Evolutionary conservation across 2,888 invertebrate genomes (phyloP).

Genomic region (Eupithecia pulchellata): DNA sequence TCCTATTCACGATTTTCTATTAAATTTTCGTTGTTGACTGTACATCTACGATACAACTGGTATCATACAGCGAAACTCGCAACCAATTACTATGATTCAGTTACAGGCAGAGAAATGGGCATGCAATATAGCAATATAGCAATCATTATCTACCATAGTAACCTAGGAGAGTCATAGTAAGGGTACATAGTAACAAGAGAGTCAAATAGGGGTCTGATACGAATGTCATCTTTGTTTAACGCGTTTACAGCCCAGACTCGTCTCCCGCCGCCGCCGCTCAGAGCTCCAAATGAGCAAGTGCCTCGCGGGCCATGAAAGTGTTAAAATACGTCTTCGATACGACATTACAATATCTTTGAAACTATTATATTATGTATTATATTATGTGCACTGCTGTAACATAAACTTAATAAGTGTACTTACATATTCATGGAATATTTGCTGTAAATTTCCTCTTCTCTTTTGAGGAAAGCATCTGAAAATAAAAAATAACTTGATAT

Average conservation of each 20-base stretch:
- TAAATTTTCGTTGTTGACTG: not conserved
- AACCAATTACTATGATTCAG: constrained; percentile 3
- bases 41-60: not conserved
- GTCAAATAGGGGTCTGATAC: not conserved
- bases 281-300: too few species aligned
- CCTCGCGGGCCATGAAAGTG: too few species aligned
- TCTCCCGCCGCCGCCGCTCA: too few species aligned
- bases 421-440: constrained; percentile 17
- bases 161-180: not conserved
- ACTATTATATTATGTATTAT: too few species aligned
- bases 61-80: not conserved
- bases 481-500: constrained; percentile 10
- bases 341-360: too few species aligned
- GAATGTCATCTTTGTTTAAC: too few species aligned
- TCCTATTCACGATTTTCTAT: too few species aligned
- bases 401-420: too few species aligned
- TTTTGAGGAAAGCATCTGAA: constrained; percentile 23
- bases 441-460: not conserved
- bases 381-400: too few species aligned
- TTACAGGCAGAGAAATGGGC: not conserved
- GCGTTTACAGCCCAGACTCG: too few species aligned
- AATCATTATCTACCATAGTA: not conserved
- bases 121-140: not conserved
- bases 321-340: too few species aligned
- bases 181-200: not conserved